These are phyloP conservation scores for Ylistrum balloti DNA, from an alignment of 1,140 invertebrate species.

Conservation along the genomic window DNA sequence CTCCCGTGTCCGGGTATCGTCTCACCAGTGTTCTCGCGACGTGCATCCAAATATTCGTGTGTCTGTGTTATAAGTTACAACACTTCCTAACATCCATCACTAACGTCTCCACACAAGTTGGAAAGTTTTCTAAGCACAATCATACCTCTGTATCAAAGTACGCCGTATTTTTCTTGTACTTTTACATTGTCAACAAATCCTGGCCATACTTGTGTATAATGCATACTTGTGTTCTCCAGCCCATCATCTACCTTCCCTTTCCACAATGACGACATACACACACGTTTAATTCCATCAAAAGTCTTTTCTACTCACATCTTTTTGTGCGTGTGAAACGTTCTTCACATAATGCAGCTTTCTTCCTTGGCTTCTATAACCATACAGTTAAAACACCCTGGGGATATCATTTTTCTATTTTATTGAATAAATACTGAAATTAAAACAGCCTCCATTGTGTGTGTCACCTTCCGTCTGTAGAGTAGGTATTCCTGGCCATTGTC, in stretches of 20 bases:
- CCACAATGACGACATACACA: neutral
- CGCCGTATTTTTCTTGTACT: neutral
- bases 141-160: neutral
- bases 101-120: too few species aligned
- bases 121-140: neutral
- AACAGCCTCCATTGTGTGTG: neutral
- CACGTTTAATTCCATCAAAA: neutral
- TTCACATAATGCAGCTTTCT: constrained; percentile 18
- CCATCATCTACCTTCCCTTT: constrained; percentile 4
- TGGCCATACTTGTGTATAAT: neutral
- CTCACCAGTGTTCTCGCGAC: too few species aligned
- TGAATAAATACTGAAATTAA: constrained; percentile 40
- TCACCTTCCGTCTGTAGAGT: neutral
- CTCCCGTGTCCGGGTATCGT: too few species aligned
- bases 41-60: too few species aligned
- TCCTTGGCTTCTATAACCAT: neutral
- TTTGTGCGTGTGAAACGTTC: constrained; percentile 32
- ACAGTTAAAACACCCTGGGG: constrained; percentile 24
- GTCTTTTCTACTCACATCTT: constrained; percentile 11
- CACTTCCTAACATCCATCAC: too few species aligned
- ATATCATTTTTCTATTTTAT: constrained; percentile 40
- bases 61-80: too few species aligned
- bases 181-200: neutral
- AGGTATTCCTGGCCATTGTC: neutral
- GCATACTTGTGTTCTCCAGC: constrained; percentile 3